Percentiles rank a stretch among this genome's conserved stretches.
These are phyloP conservation scores for Formicarius rufipectus DNA, from an alignment of 2,113 vertebrate species.

Conservation along the genomic window DNA sequence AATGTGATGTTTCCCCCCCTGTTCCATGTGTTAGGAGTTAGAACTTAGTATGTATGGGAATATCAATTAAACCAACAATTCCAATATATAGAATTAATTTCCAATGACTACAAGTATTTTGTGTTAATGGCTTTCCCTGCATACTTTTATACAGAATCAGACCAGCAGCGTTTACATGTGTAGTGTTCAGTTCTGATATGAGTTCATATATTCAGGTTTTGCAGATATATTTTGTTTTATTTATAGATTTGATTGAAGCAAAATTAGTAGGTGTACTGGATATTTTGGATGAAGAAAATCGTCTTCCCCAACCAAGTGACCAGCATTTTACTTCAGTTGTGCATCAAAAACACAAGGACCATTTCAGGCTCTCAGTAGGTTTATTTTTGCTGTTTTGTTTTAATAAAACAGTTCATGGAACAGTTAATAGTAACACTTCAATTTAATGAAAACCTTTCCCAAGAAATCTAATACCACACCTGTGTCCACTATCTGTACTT, in stretches of 20 bases:
- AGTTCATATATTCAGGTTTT: background rate
- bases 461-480: background rate
- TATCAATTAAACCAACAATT: background rate
- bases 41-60: background rate
- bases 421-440: background rate
- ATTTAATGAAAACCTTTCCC: background rate
- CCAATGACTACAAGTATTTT: background rate
- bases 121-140: background rate
- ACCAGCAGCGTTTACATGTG: background rate
- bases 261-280: conserved; percentile 93
- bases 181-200: background rate
- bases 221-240: background rate
- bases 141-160: background rate
- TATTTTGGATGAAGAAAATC: conserved; percentile 98
- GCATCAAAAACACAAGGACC: conserved; percentile 94
- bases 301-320: conserved; percentile 95
- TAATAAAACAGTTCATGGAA: background rate
- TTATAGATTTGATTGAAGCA: conserved; percentile 93
- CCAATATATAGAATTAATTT: background rate
- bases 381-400: conserved; percentile 11
- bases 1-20: background rate
- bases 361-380: conserved; percentile 94
- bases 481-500: background rate
- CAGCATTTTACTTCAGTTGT: conserved; percentile 93
- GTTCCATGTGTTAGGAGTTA: background rate